Conservation (phyloP, 1,140 invertebrate genomes). For the Cylas formicarius region DNA sequence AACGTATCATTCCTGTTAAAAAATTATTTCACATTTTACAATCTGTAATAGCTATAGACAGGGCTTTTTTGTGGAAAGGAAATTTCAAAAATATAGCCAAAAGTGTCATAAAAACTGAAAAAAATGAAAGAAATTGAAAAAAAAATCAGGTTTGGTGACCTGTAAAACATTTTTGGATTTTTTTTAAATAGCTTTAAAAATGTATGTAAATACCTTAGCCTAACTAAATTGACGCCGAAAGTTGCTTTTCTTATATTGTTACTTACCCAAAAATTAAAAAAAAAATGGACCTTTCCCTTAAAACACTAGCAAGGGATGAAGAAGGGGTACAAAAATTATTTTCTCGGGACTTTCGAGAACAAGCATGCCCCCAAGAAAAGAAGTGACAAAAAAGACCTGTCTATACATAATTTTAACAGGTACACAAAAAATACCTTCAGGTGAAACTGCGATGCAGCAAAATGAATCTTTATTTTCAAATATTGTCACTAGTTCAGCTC, state of each 20-base stretch:
- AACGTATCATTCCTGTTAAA: conserved; percentile 46
- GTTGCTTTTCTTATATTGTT: background rate
- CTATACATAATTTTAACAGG: background rate
- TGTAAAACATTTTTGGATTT: no score
- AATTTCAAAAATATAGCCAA: no score
- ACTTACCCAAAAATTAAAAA: background rate
- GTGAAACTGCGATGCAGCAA: conserved; percentile 85
- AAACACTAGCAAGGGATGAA: background rate
- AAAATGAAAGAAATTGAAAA: no score
- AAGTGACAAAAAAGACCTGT: background rate
- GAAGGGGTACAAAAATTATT: background rate
- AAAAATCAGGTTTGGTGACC: no score
- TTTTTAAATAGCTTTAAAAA: no score
- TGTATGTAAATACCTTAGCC: no score
- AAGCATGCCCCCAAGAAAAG: background rate
- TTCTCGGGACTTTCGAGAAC: background rate
- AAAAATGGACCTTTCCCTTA: no score
- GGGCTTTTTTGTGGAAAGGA: background rate
- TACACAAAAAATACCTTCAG: conserved; percentile 58
- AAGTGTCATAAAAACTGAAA: no score
- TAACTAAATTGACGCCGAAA: no score
- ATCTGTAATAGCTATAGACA: background rate
- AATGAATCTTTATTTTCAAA: conserved; percentile 47
- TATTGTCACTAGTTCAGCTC: conserved; percentile 79
- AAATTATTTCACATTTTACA: background rate